phyloP scores from a whole-genome alignment of 1,140 invertebrate genomes.

The Chionoecetes opilio region DNA sequence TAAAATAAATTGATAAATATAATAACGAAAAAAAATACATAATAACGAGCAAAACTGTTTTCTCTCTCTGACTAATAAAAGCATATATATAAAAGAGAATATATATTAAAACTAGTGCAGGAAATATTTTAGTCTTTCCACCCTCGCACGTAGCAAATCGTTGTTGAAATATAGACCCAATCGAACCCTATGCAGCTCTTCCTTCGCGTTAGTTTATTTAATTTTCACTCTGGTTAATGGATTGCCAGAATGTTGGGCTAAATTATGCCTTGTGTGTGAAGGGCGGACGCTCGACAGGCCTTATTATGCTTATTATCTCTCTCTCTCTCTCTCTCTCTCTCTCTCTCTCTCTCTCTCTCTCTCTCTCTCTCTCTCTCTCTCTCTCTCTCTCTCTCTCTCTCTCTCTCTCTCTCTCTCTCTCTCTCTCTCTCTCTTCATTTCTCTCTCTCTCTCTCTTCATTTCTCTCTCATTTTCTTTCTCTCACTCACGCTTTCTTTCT shows the following conservation, averaged over 20 bases:
- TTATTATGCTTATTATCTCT: constrained; percentile 33
- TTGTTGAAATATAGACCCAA: not conserved
- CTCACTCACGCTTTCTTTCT: constrained; percentile 32
- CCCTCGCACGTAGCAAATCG: not conserved
- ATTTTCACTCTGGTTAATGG: not conserved
- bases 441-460: constrained; percentile 51
- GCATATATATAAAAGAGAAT: too few relatives aligned
- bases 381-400: constrained; percentile 54
- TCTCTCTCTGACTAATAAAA: too few relatives aligned
- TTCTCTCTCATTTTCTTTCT: constrained; percentile 40
- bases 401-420: constrained; percentile 57
- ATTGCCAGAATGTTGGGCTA: not conserved
- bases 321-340: constrained; percentile 52
- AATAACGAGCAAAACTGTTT: too few relatives aligned
- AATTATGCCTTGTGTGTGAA: not conserved
- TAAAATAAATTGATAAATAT: too few relatives aligned
- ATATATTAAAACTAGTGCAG: not conserved
- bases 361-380: constrained; percentile 58
- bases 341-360: constrained; percentile 57
- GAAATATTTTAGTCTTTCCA: not conserved
- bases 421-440: constrained; percentile 47
- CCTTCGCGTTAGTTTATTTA: not conserved
- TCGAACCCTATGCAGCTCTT: not conserved
- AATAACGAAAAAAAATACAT: too few relatives aligned
- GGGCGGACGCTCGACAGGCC: not conserved